phyloP scores from a whole-genome alignment of 2,113 vertebrate species.

The Eptesicus fuscus region DNA sequence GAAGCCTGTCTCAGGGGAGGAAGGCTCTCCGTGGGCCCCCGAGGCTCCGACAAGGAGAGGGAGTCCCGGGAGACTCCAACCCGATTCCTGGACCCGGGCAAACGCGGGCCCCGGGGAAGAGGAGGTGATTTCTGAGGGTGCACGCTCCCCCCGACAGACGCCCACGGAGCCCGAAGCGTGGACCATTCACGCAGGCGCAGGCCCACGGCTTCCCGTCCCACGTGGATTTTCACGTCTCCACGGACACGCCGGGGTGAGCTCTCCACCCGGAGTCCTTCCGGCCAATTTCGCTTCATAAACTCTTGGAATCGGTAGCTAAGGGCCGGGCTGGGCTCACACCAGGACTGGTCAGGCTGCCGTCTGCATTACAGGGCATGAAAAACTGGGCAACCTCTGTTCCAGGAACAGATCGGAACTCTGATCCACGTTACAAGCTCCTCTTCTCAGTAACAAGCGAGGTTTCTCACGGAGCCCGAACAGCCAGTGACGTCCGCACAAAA shows the following conservation, averaged over 20 bases:
- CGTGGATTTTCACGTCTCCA: fast-evolving
- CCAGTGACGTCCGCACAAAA: fast-evolving
- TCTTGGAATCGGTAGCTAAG: neutral
- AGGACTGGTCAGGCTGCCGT: fast-evolving
- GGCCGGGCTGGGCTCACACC: neutral
- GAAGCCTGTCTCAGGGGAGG: neutral
- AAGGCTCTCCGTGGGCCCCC: neutral
- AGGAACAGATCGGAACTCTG: neutral
- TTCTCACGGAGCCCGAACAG: neutral
- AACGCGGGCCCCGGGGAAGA: neutral
- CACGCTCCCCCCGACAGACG: fast-evolving
- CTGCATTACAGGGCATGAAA: no score
- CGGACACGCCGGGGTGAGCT: fast-evolving
- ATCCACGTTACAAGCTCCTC: neutral
- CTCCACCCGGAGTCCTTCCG: no score
- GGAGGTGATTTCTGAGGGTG: no score
- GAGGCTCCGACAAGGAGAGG: neutral
- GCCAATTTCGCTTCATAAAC: neutral
- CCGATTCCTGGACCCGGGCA: fast-evolving
- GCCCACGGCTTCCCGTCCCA: fast-evolving
- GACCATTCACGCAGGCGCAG: fast-evolving
- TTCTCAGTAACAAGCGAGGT: no score
- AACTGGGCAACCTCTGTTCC: neutral
- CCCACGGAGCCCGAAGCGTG: fast-evolving
- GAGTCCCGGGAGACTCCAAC: neutral